Base-by-base conservation (phyloP, 2,113 vertebrate species). In the Bufo gargarizans region DNA sequence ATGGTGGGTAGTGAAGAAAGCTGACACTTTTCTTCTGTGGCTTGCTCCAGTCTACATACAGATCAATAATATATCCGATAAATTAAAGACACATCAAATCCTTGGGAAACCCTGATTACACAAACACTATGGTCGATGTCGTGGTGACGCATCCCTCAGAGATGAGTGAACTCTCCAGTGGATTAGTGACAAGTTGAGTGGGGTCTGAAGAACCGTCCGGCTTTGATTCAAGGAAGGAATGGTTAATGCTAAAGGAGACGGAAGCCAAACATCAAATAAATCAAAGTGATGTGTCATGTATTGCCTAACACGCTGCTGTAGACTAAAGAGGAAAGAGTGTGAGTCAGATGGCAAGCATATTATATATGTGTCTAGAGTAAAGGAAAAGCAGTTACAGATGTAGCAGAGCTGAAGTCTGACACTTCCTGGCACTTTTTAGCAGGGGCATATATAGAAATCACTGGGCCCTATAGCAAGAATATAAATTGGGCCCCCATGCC, bases 61-160 rank as follows among this genome's bases (percentile, higher is more conserved):
- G 74, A 77, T 14, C 77, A 22, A n/a, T 7, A 77, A 13, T 59
- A 47, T 53, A 58, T 55, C 59, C n/a, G 12, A 86, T 72, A 55
- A 58, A 79, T 69, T 76, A 86, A 74, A 74, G 74, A 33, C 9
- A 22, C 74, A 63, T 10, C 59, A 63, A 55, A 67, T 22, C 47
- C 43, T 61, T 47, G 17, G 71, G 69, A 63, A 78, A 65, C n/a
- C 16, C 47, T 49, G 65, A 74, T 58, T 80, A 82, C 74, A 82
- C 86, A 72, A 59, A 72, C 43, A 58, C 50, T 78, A 87, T 47
- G 22, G 11, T 87, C n/a, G 19, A 87, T 81, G 61, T 69, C 71
- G 86, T 63, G 74, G 86, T 50, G 78, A 50, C 74, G 50, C 78
- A 74, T 88, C 86, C 78, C 61, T 56, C n/a, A 45, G 12, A 88